phyloP scores from a whole-genome alignment of 2,888 invertebrate species.

The Athalia circularis region DNA sequence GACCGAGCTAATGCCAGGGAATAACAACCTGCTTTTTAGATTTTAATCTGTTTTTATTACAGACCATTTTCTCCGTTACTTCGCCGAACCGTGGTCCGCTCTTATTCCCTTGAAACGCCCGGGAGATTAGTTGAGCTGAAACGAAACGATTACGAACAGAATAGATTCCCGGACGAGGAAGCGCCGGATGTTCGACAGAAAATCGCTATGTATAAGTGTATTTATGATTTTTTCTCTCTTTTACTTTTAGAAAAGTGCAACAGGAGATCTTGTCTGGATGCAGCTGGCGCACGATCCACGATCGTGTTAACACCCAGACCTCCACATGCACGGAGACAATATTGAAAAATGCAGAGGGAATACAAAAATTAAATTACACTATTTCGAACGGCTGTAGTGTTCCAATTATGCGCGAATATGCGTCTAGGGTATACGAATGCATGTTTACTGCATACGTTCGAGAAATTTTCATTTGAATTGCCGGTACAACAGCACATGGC shows the following conservation, averaged over 20 bases:
- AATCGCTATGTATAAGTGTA: too few relatives aligned
- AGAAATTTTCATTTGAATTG: too few relatives aligned
- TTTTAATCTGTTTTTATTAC: conserved; percentile 29
- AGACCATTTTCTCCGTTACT: background rate
- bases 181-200: background rate
- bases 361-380: background rate
- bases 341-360: conserved; percentile 13
- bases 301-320: background rate
- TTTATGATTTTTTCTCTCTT: too few relatives aligned
- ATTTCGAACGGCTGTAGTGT: background rate
- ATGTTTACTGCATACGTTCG: too few relatives aligned
- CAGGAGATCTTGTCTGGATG: background rate
- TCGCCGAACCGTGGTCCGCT: background rate
- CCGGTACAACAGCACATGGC: too few relatives aligned
- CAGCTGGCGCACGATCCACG: background rate
- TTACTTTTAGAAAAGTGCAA: too few relatives aligned
- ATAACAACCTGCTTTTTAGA: conserved; percentile 14
- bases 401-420: conserved; percentile 13
- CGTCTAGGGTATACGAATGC: too few relatives aligned
- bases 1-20: conserved; percentile 16
- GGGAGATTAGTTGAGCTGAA: background rate
- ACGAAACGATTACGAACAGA: conserved; percentile 7
- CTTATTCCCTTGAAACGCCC: background rate
- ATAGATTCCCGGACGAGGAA: background rate
- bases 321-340: background rate